These are phyloP conservation scores for Microplitis mediator DNA, from an alignment of 1,140 invertebrate species.

Conservation along the genomic window DNA sequence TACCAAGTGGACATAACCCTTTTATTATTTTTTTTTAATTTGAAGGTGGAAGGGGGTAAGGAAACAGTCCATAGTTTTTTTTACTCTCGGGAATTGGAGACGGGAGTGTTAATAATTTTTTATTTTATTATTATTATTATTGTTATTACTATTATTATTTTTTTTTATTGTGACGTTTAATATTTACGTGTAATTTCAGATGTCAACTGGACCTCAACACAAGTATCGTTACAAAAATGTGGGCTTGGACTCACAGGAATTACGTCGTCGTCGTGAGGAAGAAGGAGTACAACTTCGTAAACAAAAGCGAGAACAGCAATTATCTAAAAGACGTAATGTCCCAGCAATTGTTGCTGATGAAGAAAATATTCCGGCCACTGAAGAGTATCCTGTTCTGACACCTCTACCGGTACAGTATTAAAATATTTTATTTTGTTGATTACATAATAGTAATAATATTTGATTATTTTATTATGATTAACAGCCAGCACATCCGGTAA, in stretches of 20 bases:
- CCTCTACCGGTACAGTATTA: constrained; percentile 42
- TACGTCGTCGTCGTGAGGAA: constrained; percentile 90
- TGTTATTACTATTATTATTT: too few species aligned
- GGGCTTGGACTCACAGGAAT: constrained; percentile 88
- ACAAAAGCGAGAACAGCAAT: constrained; percentile 91
- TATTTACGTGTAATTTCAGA: constrained; percentile 57
- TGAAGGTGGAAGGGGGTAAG: too few species aligned
- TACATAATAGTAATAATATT: constrained; percentile 6
- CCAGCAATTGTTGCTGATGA: constrained; percentile 62
- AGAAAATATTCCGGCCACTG: constrained; percentile 56
- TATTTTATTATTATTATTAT: too few species aligned
- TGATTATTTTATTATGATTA: constrained; percentile 40
- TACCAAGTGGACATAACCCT: constrained; percentile 7
- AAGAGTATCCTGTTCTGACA: constrained; percentile 45
- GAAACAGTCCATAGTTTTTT: too few species aligned
- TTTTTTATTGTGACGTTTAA: not conserved
- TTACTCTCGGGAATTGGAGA: too few species aligned
- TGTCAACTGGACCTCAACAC: constrained; percentile 76
- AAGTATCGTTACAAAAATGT: constrained; percentile 96
- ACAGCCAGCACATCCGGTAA: constrained; percentile 53
- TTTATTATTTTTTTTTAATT: not conserved
- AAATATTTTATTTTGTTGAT: not conserved
- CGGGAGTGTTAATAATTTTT: not conserved
- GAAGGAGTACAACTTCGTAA: constrained; percentile 95
- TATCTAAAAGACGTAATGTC: constrained; percentile 92